These are phyloP conservation scores for Conistra vaccinii DNA, from an alignment of 2,888 invertebrate genomes.

Conservation along the genomic window DNA sequence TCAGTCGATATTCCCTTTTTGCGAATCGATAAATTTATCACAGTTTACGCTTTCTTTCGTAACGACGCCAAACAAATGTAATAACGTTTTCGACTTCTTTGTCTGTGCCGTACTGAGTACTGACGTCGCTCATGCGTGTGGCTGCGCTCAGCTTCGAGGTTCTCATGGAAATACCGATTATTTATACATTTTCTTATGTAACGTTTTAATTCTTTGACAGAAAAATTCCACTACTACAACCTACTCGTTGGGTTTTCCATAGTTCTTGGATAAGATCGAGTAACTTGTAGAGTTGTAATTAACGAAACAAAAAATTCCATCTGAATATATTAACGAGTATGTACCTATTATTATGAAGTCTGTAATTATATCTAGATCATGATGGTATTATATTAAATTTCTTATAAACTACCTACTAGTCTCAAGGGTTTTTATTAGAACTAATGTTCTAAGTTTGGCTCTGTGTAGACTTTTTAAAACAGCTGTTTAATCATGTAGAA, in stretches of 20 bases:
- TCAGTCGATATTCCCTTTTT: constrained; percentile 69
- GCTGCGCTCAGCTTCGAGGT: constrained; percentile 12
- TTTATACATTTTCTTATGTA: constrained; percentile 36
- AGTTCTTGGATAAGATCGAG: constrained; percentile 3
- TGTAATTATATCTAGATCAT: not conserved
- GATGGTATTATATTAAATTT: not conserved
- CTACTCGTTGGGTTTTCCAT: constrained; percentile 35
- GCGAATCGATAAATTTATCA: constrained; percentile 71
- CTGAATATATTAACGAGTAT: not conserved
- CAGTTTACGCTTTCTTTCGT: constrained; percentile 62
- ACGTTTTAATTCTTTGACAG: constrained; percentile 24
- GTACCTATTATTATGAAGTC: not conserved
- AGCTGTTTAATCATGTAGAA: not conserved
- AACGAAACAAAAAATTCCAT: constrained; percentile 20
- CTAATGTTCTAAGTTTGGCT: not conserved
- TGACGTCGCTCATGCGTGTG: constrained; percentile 11
- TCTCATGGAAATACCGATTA: constrained; percentile 33
- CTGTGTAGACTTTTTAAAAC: not conserved
- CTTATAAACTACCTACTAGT: not conserved
- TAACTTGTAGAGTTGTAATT: constrained; percentile 18
- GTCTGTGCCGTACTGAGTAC: not conserved
- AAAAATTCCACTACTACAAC: constrained; percentile 30
- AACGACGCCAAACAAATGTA: constrained; percentile 35
- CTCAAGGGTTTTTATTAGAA: not conserved
- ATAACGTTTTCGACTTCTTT: constrained; percentile 33